Evolutionary conservation across 2,113 vertebrate species (phyloP).

Genomic region (Nanger granti): DNA sequence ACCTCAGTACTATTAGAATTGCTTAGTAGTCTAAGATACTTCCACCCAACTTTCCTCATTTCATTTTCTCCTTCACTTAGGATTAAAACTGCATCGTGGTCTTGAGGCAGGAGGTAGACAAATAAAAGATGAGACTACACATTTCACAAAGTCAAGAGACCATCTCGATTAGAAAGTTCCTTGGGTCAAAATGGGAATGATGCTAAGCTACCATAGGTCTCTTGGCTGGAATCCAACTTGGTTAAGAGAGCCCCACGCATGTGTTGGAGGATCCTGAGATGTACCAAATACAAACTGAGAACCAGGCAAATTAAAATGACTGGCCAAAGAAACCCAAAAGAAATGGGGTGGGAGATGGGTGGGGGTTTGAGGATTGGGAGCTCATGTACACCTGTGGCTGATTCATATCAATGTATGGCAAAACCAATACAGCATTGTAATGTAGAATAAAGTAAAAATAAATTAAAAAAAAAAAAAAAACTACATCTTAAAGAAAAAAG

Average conservation of each 20-base stretch:
- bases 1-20: neutral
- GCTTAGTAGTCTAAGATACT: neutral
- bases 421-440: too few species aligned
- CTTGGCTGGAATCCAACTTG: neutral
- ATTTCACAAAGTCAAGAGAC: neutral
- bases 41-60: neutral
- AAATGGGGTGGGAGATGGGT: too few species aligned
- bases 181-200: neutral
- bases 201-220: neutral
- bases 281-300: neutral
- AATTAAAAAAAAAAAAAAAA: too few species aligned
- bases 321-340: neutral
- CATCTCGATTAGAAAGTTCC: fast-evolving
- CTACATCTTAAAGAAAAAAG: neutral
- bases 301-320: neutral
- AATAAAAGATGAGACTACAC: neutral
- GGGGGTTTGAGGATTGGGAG: too few species aligned
- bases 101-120: neutral
- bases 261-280: neutral
- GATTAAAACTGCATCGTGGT: neutral
- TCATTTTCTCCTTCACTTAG: neutral
- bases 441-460: too few species aligned
- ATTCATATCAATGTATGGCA: too few species aligned
- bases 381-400: too few species aligned
- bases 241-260: fast-evolving